Evolutionary conservation across 2,113 vertebrate genomes (phyloP), one percentile per base, ranked within the genome.

Genomic region (Egretta garzetta): DNA sequence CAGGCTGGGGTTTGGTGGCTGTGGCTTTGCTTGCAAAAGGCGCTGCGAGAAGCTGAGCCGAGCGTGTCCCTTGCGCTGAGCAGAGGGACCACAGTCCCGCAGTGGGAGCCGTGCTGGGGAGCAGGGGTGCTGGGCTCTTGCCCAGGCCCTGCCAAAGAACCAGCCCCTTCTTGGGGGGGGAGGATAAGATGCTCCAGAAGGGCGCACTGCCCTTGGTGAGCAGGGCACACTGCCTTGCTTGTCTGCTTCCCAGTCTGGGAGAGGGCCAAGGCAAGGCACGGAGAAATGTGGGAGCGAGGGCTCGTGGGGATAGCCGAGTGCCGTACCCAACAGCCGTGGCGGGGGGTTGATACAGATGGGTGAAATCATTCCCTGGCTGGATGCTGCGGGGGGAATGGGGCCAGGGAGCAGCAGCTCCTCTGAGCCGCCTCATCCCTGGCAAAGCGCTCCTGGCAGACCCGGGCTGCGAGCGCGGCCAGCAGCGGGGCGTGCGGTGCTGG

Each of bases 271-370:
- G 27, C n/a, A 58, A 52, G n/a, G 28, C 59, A 10, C 28, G 7
- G 41, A 47, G 43, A 79, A 67, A 26, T 0, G 11, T 0, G 20
- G 41, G 45, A 71, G 22, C 0, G 0, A 39, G 80, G 27, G 82
- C 59, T 52, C 1, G 0, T 3, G 27, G 64, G 26, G 24, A 3
- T 6, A n/a, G 45, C 73, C 45, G 12, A 27, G 33, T 0, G 0
- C 49, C 0, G 0, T 7, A 2, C 13, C 59, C n/a, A 8, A 4
- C 27, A 63, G 49, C 14, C 60, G 2, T 0, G 0, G 18, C 1
- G 3, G 49, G 21, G 8, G 5, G 10, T 9, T 24, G 43, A 35
- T 68, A 14, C 71, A 18, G 17, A 3, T 0, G 4, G n/a, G 9
- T 17, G 3, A 19, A 45, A 18, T 9, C 22, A 0, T 24, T 10